Evolutionary conservation across 2,888 invertebrate genomes (phyloP), one percentile per base, ranked within the genome.

Genomic region (Ormia ochracea): DNA sequence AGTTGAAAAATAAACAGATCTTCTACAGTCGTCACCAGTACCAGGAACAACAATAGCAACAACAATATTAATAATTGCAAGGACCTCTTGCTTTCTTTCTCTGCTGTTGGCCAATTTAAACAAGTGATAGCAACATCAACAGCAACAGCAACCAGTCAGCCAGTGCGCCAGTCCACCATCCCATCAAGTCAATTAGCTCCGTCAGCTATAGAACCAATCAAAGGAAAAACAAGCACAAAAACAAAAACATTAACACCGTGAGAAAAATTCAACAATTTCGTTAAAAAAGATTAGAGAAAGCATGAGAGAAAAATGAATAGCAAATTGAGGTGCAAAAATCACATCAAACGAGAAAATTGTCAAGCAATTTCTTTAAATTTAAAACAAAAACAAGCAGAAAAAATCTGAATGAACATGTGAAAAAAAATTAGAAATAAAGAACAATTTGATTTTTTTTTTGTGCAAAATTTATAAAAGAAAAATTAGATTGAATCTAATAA

Each of bases 281-380:
- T 31, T 14, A 17, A 45, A 14, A 19, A 23, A 5, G 23, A 21
- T 10, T 28, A 17, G 21, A 28, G 14, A 41, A 14, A 12, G n/a
- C 6, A 10, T 12, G 2, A 50, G 45, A 31, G 28, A 14, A 38
- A 38, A 17, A 38, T 31, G 10, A 45, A 72, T 12, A 56, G 38
- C n/a, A 66, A 33, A 56, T 54, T 45, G 74, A 79, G 63, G 68
- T 52, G 72, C 65, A 50, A 58, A 77, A 70, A 50, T 65, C 81
- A 80, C 81, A 75, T 4, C 31, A 81, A 83, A 85, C 83, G 83
- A 83, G 82, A 85, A 84, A 86, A 82, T 82, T 81, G 83, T 50
- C 84, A 82, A 83, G 82, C 81, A 86, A 85, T 76, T 84, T 84
- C 81, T 83, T 84, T 23, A 1, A 83, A 85, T 85, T 38, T 80